Percentiles rank a stretch among this genome's conserved stretches.
Evolutionary conservation across 2,797 vertebrate genomes (phyloP).

Genomic region (Phyllotis vaccarum): DNA sequence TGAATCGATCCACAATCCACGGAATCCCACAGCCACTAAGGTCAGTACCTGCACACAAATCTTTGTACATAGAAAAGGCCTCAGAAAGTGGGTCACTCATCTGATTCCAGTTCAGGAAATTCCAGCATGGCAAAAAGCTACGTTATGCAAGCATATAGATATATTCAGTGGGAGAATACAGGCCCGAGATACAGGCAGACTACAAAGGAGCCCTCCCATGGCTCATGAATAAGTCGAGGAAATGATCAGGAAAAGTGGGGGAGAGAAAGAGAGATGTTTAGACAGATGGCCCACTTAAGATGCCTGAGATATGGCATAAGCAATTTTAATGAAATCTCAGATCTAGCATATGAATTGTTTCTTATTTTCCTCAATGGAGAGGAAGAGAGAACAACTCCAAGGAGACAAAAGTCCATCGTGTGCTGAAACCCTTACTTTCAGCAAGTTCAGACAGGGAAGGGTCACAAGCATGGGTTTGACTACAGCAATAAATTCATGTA

Average conservation of each 20-base stretch:
- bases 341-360: slow-evolving; percentile 96
- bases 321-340: slow-evolving; percentile 99
- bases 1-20: slow-evolving; percentile 98
- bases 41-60: slow-evolving; percentile 99
- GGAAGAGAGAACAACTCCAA: slow-evolving; percentile 82
- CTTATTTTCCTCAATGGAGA: slow-evolving; percentile 87
- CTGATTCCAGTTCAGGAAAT: slow-evolving; percentile 93
- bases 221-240: slow-evolving; percentile 99
- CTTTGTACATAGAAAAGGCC: slow-evolving; percentile 91
- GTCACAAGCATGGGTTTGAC: slow-evolving; percentile 87
- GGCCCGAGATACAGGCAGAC: slow-evolving; percentile 95
- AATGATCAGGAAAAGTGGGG: slow-evolving; percentile 97
- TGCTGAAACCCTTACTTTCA: slow-evolving; percentile 84
- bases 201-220: slow-evolving; percentile 99
- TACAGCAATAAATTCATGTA: slow-evolving; percentile 85
- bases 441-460: slow-evolving; percentile 88
- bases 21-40: slow-evolving; percentile 95
- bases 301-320: slow-evolving; percentile 94
- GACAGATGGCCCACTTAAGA: slow-evolving; percentile 99
- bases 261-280: slow-evolving; percentile 98
- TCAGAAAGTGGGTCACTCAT: slow-evolving; percentile 94
- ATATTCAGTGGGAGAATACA: slow-evolving; percentile 97
- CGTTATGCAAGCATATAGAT: slow-evolving; percentile 95
- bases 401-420: slow-evolving; percentile 89
- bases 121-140: slow-evolving; percentile 92